Evolutionary conservation across 2,888 invertebrate species (phyloP).

Genomic region (Caenorhabditis macrosperma): DNA sequence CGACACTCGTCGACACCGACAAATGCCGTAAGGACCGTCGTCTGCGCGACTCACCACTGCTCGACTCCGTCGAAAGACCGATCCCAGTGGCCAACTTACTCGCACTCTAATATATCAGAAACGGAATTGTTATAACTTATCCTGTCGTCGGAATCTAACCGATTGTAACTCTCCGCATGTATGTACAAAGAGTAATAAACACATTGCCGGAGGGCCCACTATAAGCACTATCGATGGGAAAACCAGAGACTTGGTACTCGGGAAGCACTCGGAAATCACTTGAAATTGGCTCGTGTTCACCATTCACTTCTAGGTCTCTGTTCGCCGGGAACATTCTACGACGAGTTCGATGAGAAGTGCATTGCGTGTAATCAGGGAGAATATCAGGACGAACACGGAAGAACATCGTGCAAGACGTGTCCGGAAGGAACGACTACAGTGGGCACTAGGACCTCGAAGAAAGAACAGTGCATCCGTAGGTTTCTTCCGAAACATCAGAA

Average conservation of each 20-base stretch:
- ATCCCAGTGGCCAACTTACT: slow-evolving; percentile 59
- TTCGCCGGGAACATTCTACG: slow-evolving; percentile 60
- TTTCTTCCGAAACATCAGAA: too few species aligned
- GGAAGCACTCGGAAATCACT: background rate
- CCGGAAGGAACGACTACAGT: slow-evolving; percentile 58
- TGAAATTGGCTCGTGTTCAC: background rate
- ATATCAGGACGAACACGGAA: slow-evolving; percentile 66
- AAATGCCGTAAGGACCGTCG: slow-evolving; percentile 70
- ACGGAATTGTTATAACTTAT: slow-evolving; percentile 14
- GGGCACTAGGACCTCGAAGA: slow-evolving; percentile 35
- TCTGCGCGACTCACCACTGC: slow-evolving; percentile 62
- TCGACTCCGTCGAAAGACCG: slow-evolving; percentile 52
- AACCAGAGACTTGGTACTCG: background rate
- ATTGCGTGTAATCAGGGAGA: slow-evolving; percentile 53
- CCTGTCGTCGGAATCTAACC: slow-evolving; percentile 17
- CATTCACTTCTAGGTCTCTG: slow-evolving; percentile 48
- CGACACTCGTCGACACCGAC: slow-evolving; percentile 65
- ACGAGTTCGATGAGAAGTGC: slow-evolving; percentile 58
- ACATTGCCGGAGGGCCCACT: slow-evolving; percentile 9
- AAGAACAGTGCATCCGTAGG: slow-evolving; percentile 61
- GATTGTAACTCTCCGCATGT: slow-evolving; percentile 27
- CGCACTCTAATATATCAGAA: slow-evolving; percentile 55
- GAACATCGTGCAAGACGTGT: slow-evolving; percentile 60
- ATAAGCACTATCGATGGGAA: background rate
- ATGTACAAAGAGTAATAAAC: slow-evolving; percentile 17